A percentile compares a stretch with the other conserved stretches of the same genome.
phyloP scores from a whole-genome alignment of 2,113 vertebrate genomes.

The Notechis scutatus region DNA sequence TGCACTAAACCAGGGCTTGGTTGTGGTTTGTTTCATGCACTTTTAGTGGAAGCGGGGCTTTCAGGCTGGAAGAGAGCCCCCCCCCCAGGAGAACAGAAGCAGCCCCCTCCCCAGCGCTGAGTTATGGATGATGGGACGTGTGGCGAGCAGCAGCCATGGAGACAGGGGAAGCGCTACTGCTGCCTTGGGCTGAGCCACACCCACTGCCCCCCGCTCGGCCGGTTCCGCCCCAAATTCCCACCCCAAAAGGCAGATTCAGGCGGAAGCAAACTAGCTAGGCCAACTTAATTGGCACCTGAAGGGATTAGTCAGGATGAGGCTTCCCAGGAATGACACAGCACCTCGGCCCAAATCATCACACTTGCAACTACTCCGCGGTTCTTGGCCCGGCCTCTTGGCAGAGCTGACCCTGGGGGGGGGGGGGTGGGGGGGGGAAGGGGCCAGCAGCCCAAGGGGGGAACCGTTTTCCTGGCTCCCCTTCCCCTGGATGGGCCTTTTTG shows the following conservation, averaged over 20 bases:
- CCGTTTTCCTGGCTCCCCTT: neutral
- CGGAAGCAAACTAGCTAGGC: neutral
- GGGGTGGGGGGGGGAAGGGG: no score
- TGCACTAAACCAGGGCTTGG: neutral
- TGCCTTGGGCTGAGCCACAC: neutral
- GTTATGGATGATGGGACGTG: neutral
- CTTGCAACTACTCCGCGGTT: fast-evolving
- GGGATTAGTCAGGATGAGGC: neutral
- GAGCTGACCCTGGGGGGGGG: neutral
- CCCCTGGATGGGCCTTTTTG: neutral
- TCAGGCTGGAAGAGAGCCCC: neutral
- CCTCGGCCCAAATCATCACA: neutral
- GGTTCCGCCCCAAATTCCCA: neutral
- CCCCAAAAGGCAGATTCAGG: neutral
- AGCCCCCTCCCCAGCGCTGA: neutral
- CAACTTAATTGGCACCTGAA: neutral
- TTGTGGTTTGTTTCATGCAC: neutral
- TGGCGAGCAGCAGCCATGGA: neutral
- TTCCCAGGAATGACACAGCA: neutral
- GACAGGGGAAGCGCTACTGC: neutral
- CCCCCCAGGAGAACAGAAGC: neutral
- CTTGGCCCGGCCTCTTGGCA: neutral
- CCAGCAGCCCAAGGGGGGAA: neutral
- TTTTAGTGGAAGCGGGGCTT: neutral
- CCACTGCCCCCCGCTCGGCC: neutral